A percentile compares a stretch with the other conserved stretches of the same genome.
Evolutionary conservation across 2,888 invertebrate species (phyloP).

Genomic region (Drosophila neotestacea): DNA sequence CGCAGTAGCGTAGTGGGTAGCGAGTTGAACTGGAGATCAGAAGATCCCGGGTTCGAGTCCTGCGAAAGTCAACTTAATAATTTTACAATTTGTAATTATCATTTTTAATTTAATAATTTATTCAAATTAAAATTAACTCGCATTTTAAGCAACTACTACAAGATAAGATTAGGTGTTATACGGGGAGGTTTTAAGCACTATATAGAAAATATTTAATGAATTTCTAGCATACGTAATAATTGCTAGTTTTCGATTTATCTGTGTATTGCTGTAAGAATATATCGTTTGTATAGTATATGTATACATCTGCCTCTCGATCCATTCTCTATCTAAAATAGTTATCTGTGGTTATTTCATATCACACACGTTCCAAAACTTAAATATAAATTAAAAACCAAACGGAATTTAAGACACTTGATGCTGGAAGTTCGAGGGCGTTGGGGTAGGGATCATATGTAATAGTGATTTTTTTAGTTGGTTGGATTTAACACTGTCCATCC

Average conservation of each 20-base stretch:
- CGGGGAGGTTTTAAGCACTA: constrained; percentile 49
- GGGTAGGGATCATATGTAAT: constrained; percentile 12
- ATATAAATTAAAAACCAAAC: constrained; percentile 13
- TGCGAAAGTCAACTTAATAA: neutral
- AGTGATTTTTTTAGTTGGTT: neutral
- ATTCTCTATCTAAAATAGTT: constrained; percentile 68
- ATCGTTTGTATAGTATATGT: constrained; percentile 11
- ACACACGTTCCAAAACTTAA: constrained; percentile 62
- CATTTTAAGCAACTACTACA: constrained; percentile 33
- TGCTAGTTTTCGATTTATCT: constrained; percentile 21
- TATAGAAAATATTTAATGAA: constrained; percentile 58
- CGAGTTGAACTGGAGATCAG: constrained; percentile 68
- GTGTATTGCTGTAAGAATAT: constrained; percentile 49
- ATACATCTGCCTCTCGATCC: constrained; percentile 29
- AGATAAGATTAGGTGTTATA: constrained; percentile 16
- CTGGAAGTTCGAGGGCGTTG: constrained; percentile 47
- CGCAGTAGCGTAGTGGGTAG: constrained; percentile 71
- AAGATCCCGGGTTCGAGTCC: constrained; percentile 61
- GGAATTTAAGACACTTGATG: constrained; percentile 60
- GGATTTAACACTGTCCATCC: constrained; percentile 79
- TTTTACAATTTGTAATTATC: neutral
- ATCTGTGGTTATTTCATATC: constrained; percentile 64
- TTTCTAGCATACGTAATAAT: constrained; percentile 28
- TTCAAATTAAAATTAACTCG: constrained; percentile 35
- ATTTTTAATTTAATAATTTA: constrained; percentile 20